A percentile compares a stretch with the other conserved stretches of the same genome.
These are phyloP conservation scores for Pogoniulus pusillus DNA, from an alignment of 2,797 vertebrate species.

Conservation along the genomic window DNA sequence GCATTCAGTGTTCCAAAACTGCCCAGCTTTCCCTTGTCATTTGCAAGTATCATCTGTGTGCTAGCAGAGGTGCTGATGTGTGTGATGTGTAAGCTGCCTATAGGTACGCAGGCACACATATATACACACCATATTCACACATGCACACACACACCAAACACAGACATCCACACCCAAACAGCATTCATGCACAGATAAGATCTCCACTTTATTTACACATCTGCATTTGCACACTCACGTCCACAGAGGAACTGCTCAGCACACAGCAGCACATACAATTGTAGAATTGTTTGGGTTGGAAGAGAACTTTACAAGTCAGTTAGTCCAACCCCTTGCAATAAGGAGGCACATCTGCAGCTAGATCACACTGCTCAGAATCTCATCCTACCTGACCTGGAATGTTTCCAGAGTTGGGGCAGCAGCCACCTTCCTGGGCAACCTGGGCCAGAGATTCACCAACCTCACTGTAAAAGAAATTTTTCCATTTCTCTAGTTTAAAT, in stretches of 20 bases:
- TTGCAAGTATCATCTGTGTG: neutral
- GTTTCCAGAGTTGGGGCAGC: neutral
- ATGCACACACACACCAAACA: too few relatives aligned
- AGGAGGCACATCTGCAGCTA: neutral
- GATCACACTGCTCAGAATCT: neutral
- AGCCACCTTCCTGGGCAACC: neutral
- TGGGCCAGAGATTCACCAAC: neutral
- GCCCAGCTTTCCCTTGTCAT: neutral
- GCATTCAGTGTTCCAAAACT: neutral
- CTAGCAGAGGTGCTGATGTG: neutral
- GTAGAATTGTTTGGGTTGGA: neutral
- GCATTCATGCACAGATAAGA: neutral
- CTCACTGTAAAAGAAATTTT: neutral
- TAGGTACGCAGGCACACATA: rapidly evolving
- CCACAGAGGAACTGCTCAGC: neutral
- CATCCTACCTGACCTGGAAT: neutral
- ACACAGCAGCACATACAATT: neutral
- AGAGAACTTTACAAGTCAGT: neutral
- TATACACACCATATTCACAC: neutral
- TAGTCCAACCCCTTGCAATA: neutral
- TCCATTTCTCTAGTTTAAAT: neutral
- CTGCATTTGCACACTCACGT: neutral
- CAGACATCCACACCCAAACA: neutral
- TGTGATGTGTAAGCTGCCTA: neutral
- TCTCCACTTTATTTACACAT: neutral